These are phyloP conservation scores for Coelinius sp. DNA, from an alignment of 2,888 invertebrate genomes.

Conservation along the genomic window DNA sequence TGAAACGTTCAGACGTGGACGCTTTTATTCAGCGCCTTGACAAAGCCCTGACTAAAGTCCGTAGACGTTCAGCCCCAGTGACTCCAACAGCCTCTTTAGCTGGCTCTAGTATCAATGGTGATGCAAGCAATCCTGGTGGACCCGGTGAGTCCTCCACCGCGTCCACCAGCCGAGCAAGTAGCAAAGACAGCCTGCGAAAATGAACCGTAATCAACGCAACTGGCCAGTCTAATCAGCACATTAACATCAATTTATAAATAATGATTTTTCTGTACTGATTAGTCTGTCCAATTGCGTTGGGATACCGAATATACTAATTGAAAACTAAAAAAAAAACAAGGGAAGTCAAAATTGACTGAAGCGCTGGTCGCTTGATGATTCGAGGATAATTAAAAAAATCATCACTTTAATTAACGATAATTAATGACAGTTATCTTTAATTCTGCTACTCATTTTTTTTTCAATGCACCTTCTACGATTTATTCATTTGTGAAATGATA, in stretches of 20 bases:
- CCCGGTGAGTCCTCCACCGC: constrained; percentile 67
- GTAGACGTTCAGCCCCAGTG: constrained; percentile 65
- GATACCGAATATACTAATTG: constrained; percentile 50
- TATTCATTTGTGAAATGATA: constrained; percentile 31
- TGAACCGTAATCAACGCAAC: constrained; percentile 69
- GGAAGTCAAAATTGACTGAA: constrained; percentile 3
- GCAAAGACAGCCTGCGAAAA: constrained; percentile 68
- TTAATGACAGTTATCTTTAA: neutral
- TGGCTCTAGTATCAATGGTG: constrained; percentile 67
- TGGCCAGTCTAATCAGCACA: constrained; percentile 68
- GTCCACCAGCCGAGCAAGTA: constrained; percentile 67
- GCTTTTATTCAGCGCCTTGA: constrained; percentile 77
- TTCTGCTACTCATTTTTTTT: constrained; percentile 1
- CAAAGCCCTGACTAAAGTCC: constrained; percentile 73
- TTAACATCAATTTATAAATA: constrained; percentile 63
- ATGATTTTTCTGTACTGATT: constrained; percentile 57
- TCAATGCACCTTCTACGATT: neutral
- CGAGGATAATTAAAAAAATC: neutral
- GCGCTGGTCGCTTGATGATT: constrained; percentile 38
- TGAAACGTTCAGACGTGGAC: constrained; percentile 79
- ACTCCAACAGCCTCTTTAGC: constrained; percentile 66
- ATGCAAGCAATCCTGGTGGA: constrained; percentile 62
- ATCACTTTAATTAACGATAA: neutral
- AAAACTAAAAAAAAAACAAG: constrained; percentile 5
- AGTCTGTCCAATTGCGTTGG: constrained; percentile 66